These are phyloP conservation scores for Gobiocypris rarus DNA, from an alignment of 2,113 vertebrate species.

Conservation along the genomic window DNA sequence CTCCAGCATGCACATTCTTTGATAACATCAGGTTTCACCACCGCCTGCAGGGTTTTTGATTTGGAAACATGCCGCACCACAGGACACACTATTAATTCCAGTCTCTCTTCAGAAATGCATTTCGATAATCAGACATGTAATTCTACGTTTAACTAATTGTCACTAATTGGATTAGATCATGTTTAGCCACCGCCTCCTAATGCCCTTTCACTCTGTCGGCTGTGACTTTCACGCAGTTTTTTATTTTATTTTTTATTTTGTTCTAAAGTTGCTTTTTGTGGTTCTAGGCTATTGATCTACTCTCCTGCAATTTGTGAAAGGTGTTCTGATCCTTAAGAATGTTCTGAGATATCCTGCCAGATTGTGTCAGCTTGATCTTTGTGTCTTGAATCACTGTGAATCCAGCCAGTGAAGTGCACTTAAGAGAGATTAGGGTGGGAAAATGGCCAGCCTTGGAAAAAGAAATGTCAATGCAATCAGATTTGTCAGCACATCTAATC, in stretches of 20 bases:
- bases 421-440: conserved; percentile 14
- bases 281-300: conserved; percentile 16
- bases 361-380: conserved; percentile 19
- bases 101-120: conserved; percentile 58
- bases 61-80: conserved; percentile 43
- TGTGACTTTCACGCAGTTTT: neutral
- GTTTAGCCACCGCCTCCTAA: neutral
- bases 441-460: conserved; percentile 19
- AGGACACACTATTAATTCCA: conserved; percentile 52
- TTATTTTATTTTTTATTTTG: neutral
- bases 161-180: conserved; percentile 32
- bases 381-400: conserved; percentile 20
- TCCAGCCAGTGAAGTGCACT: conserved; percentile 27
- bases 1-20: conserved; percentile 36
- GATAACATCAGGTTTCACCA: conserved; percentile 42
- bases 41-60: conserved; percentile 50
- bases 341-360: conserved; percentile 39
- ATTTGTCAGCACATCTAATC: conserved; percentile 14
- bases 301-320: conserved; percentile 7
- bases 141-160: conserved; percentile 30
- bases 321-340: conserved; percentile 17
- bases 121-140: conserved; percentile 57
- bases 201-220: neutral
- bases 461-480: conserved; percentile 23
- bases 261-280: conserved; percentile 5